phyloP scores from a whole-genome alignment of 2,888 invertebrate species.

The Heteromurus nitidus region DNA sequence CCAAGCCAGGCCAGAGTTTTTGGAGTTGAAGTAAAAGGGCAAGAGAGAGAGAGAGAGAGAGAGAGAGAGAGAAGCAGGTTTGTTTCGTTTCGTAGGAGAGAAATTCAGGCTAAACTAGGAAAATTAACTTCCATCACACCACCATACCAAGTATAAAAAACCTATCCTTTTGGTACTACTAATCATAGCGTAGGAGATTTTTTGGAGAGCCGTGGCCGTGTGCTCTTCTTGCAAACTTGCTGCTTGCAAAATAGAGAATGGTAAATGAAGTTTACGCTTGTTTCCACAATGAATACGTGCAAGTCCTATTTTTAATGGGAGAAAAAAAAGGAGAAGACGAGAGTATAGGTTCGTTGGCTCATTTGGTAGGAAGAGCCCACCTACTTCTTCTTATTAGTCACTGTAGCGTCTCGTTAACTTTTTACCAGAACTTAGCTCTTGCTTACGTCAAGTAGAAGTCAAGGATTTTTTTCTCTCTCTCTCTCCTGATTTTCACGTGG shows the following conservation, averaged over 20 bases:
- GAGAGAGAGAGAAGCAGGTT: no score
- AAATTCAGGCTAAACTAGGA: slow-evolving; percentile 31
- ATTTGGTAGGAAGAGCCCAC: no score
- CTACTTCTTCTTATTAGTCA: slow-evolving; percentile 59
- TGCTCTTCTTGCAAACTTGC: no score
- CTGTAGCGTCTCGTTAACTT: slow-evolving; percentile 58
- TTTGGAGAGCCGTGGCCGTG: no score
- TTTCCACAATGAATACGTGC: not conserved
- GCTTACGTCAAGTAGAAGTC: slow-evolving; percentile 14
- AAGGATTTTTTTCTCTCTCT: slow-evolving; percentile 19
- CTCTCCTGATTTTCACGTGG: no score
- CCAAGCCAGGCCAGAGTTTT: not conserved
- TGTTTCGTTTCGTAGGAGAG: not conserved
- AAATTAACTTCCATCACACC: slow-evolving; percentile 51
- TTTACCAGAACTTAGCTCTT: slow-evolving; percentile 37
- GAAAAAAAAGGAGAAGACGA: no score
- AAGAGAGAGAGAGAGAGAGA: slow-evolving; percentile 19
- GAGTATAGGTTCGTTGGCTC: no score
- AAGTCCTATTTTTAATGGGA: slow-evolving; percentile 47
- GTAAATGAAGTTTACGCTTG: slow-evolving; percentile 41
- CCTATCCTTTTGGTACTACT: no score
- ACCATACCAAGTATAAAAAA: slow-evolving; percentile 6
- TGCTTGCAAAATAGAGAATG: slow-evolving; percentile 31
- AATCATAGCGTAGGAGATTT: no score
- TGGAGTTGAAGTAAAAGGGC: slow-evolving; percentile 32